Percentiles rank a stretch among this genome's conserved stretches.
Evolutionary conservation across 1,140 invertebrate genomes (phyloP).

Genomic region (Eurosta solidaginis): DNA sequence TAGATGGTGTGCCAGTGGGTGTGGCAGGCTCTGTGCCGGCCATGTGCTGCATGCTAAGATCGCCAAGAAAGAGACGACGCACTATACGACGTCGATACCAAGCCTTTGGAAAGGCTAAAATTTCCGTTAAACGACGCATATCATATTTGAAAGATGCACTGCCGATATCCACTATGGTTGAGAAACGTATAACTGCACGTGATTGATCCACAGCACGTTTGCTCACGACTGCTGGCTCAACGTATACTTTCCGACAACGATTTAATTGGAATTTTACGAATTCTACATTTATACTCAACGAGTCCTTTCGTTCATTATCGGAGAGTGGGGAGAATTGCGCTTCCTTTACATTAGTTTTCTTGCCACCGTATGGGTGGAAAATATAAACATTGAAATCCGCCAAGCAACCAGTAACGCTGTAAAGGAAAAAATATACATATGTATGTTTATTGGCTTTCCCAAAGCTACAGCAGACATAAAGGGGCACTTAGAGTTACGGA

Average conservation of each 20-base stretch:
- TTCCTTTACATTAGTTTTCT: slow-evolving; percentile 80
- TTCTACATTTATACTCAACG: slow-evolving; percentile 93
- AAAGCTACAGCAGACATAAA: too few species aligned
- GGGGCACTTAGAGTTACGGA: too few species aligned
- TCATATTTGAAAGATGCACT: slow-evolving; percentile 99
- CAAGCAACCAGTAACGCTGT: slow-evolving; percentile 92
- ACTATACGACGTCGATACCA: slow-evolving; percentile 96
- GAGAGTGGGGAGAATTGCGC: slow-evolving; percentile 84
- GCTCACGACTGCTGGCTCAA: slow-evolving; percentile 65
- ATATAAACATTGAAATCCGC: slow-evolving; percentile 97
- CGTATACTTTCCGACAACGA: slow-evolving; percentile 82
- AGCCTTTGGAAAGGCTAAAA: slow-evolving; percentile 96
- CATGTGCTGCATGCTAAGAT: slow-evolving; percentile 67
- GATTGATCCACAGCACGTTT: slow-evolving; percentile 63
- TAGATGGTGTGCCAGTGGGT: slow-evolving; percentile 28
- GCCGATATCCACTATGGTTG: slow-evolving; percentile 93
- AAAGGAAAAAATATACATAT: slow-evolving; percentile 33
- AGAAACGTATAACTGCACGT: slow-evolving; percentile 85
- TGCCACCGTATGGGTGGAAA: slow-evolving; percentile 96
- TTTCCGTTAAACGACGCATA: slow-evolving; percentile 96
- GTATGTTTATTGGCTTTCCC: too few species aligned
- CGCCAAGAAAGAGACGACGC: slow-evolving; percentile 89
- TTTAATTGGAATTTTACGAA: slow-evolving; percentile 96
- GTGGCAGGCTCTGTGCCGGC: slow-evolving; percentile 1
- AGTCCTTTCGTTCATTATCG: slow-evolving; percentile 91